Evolutionary conservation across 1,140 invertebrate genomes (phyloP).

Genomic region (Meloidogyne hapla): DNA sequence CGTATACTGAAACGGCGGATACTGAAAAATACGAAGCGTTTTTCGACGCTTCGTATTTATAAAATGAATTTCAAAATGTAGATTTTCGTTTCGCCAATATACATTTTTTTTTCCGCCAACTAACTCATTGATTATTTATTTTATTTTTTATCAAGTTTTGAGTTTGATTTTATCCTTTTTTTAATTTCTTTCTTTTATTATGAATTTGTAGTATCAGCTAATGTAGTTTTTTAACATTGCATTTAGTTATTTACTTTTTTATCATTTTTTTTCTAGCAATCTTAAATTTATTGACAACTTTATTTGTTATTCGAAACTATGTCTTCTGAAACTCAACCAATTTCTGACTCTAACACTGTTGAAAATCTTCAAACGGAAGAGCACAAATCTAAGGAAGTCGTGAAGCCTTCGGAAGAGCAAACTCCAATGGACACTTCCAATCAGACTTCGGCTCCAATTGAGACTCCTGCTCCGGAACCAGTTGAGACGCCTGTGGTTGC

Average conservation of each 20-base stretch:
- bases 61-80: no score
- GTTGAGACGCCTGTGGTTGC: background rate
- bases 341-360: background rate
- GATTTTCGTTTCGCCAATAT: no score
- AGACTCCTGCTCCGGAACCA: background rate
- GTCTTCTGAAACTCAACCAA: background rate
- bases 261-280: background rate
- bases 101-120: no score
- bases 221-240: no score
- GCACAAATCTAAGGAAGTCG: background rate
- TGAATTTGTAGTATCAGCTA: no score
- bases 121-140: no score
- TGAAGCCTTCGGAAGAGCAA: background rate
- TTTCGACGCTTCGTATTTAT: no score
- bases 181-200: no score
- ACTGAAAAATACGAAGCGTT: no score
- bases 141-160: no score
- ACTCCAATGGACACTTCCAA: background rate
- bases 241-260: background rate
- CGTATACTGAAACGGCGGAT: no score
- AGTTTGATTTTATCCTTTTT: no score
- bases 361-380: constrained; percentile 4
- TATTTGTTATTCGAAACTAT: background rate
- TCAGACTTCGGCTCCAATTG: background rate
- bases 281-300: background rate